Base-by-base conservation (phyloP, 2,888 invertebrate species). In the Orthosia gothica region DNA sequence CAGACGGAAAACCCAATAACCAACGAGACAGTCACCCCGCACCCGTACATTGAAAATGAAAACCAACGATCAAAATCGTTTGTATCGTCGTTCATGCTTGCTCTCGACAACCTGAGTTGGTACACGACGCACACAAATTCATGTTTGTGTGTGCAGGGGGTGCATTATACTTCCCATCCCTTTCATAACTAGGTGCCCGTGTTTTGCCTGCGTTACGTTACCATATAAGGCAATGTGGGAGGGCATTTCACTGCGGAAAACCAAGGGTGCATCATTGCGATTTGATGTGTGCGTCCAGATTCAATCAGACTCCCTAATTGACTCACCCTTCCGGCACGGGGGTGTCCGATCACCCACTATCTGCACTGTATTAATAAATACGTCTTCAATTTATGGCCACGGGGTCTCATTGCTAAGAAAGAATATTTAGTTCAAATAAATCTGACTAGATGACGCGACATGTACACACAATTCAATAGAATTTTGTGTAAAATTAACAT, bases 211-310 rank as follows among this genome's bases (percentile, higher is more conserved):
- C 40, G 32, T 23, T 5, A 3, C 49, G 5, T 45, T 62, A 32
- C 75, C 58, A 58, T 58, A 58, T 58, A 58, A 40, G 58, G 58
- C 18, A 32, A 11, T 5, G 12, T 1, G 58, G 32, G 15, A 45
- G 45, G 0, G 45, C n/a, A 45, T 16, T 12, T 5, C 2, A 12
- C 58, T 65, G 9, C n/a, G 13, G 4, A 16, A 40, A 40, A n/a
- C n/a, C 16, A n/a, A 5, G n/a, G 12, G 26, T 32, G 58, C 58
- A 59, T 23, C 32, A 26, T 3, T 57, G 64, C 55, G 45, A 66
- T 76, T 65, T 65, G 62, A 69, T 76, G 52, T 66, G 52, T 57
- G 55, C 57, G 57, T 66, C 23, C 15, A 62, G 15, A 52, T 66
- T 72, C n/a, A 50, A 72, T 20, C 61, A 65, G 12, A 40, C 59